These are phyloP conservation scores for Poecilia gillii DNA, from an alignment of 2,797 vertebrate genomes.

Conservation along the genomic window DNA sequence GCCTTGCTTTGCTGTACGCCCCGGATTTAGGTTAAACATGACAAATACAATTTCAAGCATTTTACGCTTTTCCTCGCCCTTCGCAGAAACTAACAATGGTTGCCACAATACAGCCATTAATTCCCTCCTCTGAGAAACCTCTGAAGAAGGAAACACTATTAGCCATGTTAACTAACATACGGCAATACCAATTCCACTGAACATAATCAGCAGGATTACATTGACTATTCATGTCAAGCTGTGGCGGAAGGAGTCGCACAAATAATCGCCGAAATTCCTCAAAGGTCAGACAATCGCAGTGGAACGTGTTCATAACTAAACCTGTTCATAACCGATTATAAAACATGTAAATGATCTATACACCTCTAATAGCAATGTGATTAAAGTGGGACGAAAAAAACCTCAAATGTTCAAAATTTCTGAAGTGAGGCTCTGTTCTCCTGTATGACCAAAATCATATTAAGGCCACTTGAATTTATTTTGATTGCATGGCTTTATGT, in stretches of 20 bases:
- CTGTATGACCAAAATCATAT: not conserved
- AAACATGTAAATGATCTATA: not conserved
- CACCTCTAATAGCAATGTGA: not conserved
- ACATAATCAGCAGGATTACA: constrained; percentile 68
- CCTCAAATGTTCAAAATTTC: not conserved
- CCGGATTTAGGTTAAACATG: constrained; percentile 66
- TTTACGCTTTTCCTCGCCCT: constrained; percentile 51
- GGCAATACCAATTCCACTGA: constrained; percentile 52
- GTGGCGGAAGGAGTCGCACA: constrained; percentile 41
- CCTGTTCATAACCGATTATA: not conserved
- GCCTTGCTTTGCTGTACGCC: constrained; percentile 46
- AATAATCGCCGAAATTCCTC: constrained; percentile 64
- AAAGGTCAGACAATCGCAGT: constrained; percentile 52
- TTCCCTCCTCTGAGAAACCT: constrained; percentile 53
- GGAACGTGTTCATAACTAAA: constrained; percentile 56
- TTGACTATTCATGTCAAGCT: constrained; percentile 64
- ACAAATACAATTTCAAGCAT: constrained; percentile 72
- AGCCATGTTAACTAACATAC: constrained; percentile 58
- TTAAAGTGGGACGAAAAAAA: not conserved
- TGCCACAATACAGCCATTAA: constrained; percentile 64
- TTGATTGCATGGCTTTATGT: not conserved
- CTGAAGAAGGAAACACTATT: constrained; percentile 54
- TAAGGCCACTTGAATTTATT: not conserved
- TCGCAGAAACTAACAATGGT: constrained; percentile 57
- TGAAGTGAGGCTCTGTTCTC: not conserved